Evolutionary conservation across 1,140 invertebrate species (phyloP).

Genomic region (Drosophila kikkawai): DNA sequence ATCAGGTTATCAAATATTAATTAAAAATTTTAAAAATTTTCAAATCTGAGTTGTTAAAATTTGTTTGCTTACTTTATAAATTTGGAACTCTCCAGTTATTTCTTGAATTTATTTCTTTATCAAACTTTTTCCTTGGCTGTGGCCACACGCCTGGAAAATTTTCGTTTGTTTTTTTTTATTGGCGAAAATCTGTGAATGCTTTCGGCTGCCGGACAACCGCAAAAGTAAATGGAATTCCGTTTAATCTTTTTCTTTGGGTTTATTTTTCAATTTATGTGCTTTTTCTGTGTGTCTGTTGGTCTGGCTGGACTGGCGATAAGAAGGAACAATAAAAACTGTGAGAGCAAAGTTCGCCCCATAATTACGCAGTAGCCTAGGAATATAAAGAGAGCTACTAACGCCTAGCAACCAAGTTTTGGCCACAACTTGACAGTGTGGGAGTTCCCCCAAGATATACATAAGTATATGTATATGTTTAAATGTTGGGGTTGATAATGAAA

Average conservation of each 20-base stretch:
- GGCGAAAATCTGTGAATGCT: conserved; percentile 41
- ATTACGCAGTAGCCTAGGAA: conserved; percentile 58
- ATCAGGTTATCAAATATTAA: background rate
- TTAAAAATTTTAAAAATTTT: background rate
- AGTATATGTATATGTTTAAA: background rate
- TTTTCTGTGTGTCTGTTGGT: conserved; percentile 17
- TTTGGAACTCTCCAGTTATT: background rate
- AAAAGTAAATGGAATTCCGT: conserved; percentile 36
- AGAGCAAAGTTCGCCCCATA: conserved; percentile 54
- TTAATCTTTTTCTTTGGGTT: conserved; percentile 17
- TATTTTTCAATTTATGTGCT: conserved; percentile 20
- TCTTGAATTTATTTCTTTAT: background rate
- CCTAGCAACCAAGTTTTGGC: conserved; percentile 53
- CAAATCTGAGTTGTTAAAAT: too few species aligned
- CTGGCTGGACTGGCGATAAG: conserved; percentile 58
- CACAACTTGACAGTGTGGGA: conserved; percentile 15
- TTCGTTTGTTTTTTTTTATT: conserved; percentile 31
- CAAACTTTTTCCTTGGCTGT: conserved; percentile 47
- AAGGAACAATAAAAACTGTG: conserved; percentile 9
- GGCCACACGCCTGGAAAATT: conserved; percentile 51
- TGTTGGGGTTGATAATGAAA: conserved; percentile 25
- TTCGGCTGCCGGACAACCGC: conserved; percentile 6
- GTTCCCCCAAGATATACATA: conserved; percentile 4
- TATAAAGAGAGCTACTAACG: conserved; percentile 38
- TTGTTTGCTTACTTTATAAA: background rate